Base-by-base conservation (phyloP, 2,797 vertebrate species). In the Sebastes goodei region DNA sequence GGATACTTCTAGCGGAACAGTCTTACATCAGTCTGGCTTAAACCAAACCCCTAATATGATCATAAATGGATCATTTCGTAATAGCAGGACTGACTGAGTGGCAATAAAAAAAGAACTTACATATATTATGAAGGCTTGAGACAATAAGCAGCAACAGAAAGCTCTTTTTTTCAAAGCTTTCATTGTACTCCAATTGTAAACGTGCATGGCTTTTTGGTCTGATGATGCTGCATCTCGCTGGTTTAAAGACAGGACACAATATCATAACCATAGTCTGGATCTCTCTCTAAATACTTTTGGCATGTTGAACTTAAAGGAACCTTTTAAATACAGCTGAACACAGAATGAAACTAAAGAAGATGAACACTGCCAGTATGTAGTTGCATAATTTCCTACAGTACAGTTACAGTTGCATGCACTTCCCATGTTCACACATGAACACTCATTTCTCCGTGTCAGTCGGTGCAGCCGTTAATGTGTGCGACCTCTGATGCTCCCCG, bases 101-200 rank as follows among this genome's bases (percentile, higher is more conserved):
- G 72, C 71, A 81, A 86, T 90, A 87, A 89, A 89, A 35, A 87
- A 87, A 82, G 6, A 81, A 74, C 38, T 79, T 68, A 53, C 72
- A 3, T 62, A 83, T 56, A 81, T 82, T 71, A 71, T 66, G 20
- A 69, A 83, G 33, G 29, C 76, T 59, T 38, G 21, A 80, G 77
- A 88, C 70, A 74, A 76, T 77, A 82, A 78, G 74, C 71, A 88
- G 74, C 15, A 67, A 66, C 11, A 0, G 66, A 62, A 85, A 80
- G 64, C 30, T 49, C 10, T 63, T 71, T 71, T 71, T 71, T 66
- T 70, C n/a, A 57, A 87, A 71, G 87, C 70, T 75, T 83, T 83
- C 64, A 71, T n/a, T 78, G 57, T 38, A n/a, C 25, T 71, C 53
- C 23, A 70, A 70, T 72, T 80, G 27, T 57, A 76, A 79, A 72